Conservation (phyloP, 35 echinoderm and acorn worm genomes). For the Amphiura filiformis region DNA sequence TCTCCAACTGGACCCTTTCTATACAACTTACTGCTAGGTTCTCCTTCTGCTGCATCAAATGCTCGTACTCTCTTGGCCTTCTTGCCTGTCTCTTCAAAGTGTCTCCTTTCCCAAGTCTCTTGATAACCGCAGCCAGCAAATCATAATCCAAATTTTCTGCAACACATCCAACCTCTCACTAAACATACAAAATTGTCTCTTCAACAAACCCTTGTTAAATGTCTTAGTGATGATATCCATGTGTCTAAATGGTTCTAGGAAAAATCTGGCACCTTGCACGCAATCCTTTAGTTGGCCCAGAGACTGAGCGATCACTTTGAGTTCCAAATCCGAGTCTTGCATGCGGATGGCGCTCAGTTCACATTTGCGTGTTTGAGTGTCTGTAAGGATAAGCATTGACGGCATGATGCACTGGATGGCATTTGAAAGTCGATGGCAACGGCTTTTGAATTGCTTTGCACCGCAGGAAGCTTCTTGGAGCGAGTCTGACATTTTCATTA, state of each 20-base stretch:
- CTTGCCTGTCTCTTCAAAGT: background rate
- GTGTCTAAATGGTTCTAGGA: background rate
- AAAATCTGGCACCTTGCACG: background rate
- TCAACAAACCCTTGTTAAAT: background rate
- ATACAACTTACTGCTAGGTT: background rate
- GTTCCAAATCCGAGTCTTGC: background rate
- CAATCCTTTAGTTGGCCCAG: background rate
- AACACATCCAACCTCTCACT: background rate
- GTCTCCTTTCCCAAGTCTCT: background rate
- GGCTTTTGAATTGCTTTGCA: background rate
- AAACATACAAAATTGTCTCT: conserved; percentile 8
- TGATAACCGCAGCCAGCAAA: background rate
- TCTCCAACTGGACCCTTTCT: no score
- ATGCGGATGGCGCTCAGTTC: background rate
- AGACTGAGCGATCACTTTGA: background rate
- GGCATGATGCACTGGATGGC: background rate
- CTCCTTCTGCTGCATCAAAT: background rate
- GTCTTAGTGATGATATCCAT: conserved; percentile 1
- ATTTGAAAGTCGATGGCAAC: background rate
- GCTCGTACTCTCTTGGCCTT: background rate
- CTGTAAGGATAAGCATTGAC: background rate
- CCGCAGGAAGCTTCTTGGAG: background rate
- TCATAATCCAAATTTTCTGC: background rate
- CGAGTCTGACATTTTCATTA: background rate
- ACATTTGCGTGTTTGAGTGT: background rate